phyloP scores from a whole-genome alignment of 2,888 invertebrate species.

The Agrilus biguttatus region DNA sequence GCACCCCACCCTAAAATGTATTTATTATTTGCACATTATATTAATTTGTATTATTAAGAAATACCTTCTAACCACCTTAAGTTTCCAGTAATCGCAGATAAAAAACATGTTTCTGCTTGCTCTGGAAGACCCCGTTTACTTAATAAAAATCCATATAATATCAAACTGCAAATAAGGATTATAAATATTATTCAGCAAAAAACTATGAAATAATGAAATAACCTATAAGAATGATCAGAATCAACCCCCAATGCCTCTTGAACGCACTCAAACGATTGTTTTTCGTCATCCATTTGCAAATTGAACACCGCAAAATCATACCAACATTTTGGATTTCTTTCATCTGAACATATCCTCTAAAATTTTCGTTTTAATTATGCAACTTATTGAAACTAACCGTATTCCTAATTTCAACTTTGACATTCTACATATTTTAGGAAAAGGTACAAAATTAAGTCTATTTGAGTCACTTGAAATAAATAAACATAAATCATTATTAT shows the following conservation, averaged over 20 bases:
- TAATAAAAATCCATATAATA: constrained; percentile 21
- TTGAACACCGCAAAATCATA: constrained; percentile 27
- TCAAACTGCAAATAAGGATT: constrained; percentile 13
- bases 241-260: constrained; percentile 21
- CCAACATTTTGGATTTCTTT: constrained; percentile 21
- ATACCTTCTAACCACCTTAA: constrained; percentile 24
- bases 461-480: no score
- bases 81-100: constrained; percentile 19
- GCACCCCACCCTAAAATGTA: constrained; percentile 20
- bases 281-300: constrained; percentile 16
- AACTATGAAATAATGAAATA: constrained; percentile 1
- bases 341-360: constrained; percentile 19
- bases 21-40: neutral
- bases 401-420: no score
- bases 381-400: no score
- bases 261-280: constrained; percentile 24
- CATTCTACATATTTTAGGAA: no score
- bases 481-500: no score
- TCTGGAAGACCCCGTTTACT: constrained; percentile 16
- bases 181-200: neutral
- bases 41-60: neutral
- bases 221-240: constrained; percentile 20
- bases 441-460: no score
- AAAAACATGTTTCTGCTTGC: constrained; percentile 26
- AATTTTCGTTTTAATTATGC: no score